phyloP scores from a whole-genome alignment of 2,888 invertebrate genomes.

The Agonopterix arenella region DNA sequence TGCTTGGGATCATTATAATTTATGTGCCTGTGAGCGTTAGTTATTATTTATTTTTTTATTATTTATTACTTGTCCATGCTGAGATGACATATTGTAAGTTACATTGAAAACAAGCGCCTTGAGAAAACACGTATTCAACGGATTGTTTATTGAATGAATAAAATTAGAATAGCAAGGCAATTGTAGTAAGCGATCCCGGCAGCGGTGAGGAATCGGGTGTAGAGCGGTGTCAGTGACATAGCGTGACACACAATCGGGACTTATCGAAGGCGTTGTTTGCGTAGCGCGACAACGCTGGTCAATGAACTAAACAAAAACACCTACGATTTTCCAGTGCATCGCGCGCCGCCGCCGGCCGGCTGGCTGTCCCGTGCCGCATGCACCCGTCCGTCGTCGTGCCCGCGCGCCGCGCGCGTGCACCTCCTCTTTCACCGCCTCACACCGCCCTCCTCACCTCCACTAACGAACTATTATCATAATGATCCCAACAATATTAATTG shows the following conservation, averaged over 20 bases:
- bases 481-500: no score
- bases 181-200: constrained; percentile 1
- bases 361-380: constrained; percentile 11
- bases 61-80: no score
- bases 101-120: no score
- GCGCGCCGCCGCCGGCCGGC: constrained; percentile 10
- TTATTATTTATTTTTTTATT: no score
- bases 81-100: no score
- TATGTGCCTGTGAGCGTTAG: no score
- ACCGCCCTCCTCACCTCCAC: constrained; percentile 1
- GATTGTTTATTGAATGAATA: no score
- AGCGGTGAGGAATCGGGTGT: neutral
- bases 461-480: neutral
- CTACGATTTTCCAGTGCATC: constrained; percentile 44
- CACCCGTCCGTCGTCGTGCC: neutral
- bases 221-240: constrained; percentile 52
- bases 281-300: constrained; percentile 64
- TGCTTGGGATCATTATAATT: no score
- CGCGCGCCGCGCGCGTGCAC: neutral
- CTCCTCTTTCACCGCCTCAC: neutral
- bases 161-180: no score
- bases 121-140: no score
- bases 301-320: constrained; percentile 74
- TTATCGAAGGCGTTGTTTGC: constrained; percentile 73
- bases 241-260: constrained; percentile 64